Evolutionary conservation across 2,797 vertebrate genomes (phyloP).

Genomic region (Parotocinclus haroldoi): DNA sequence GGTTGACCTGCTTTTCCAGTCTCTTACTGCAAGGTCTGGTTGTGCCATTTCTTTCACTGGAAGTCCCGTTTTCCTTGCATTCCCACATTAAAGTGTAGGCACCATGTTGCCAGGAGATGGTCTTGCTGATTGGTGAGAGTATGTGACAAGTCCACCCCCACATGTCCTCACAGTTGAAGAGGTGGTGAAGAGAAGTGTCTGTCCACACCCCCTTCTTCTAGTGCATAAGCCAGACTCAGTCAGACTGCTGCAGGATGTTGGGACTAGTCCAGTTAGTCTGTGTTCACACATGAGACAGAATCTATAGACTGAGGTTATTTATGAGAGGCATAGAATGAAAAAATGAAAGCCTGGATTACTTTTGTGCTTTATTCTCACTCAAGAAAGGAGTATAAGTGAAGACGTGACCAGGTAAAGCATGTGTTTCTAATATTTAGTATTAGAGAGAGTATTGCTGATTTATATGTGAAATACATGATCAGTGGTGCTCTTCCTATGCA

Average conservation of each 20-base stretch:
- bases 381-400: conserved; percentile 29
- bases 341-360: conserved; percentile 1
- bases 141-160: conserved; percentile 42
- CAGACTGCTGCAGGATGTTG: conserved; percentile 16
- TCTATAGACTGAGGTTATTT: not conserved
- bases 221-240: conserved; percentile 13
- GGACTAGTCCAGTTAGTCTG: not conserved
- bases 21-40: conserved; percentile 15
- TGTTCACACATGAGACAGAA: conserved; percentile 14
- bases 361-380: conserved; percentile 2
- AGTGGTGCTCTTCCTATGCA: too few relatives aligned
- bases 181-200: conserved; percentile 23
- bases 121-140: conserved; percentile 40
- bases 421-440: conserved; percentile 20
- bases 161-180: conserved; percentile 38
- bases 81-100: conserved; percentile 32
- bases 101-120: conserved; percentile 45
- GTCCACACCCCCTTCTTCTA: conserved; percentile 14
- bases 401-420: conserved; percentile 32
- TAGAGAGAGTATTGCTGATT: not conserved
- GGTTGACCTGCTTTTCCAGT: not conserved
- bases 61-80: conserved; percentile 10
- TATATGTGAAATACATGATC: not conserved
- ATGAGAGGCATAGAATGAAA: conserved; percentile 20
- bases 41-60: conserved; percentile 23